These are phyloP conservation scores for Phallusia fumigata DNA, from an alignment of 23 tunicate species.

Conservation along the genomic window DNA sequence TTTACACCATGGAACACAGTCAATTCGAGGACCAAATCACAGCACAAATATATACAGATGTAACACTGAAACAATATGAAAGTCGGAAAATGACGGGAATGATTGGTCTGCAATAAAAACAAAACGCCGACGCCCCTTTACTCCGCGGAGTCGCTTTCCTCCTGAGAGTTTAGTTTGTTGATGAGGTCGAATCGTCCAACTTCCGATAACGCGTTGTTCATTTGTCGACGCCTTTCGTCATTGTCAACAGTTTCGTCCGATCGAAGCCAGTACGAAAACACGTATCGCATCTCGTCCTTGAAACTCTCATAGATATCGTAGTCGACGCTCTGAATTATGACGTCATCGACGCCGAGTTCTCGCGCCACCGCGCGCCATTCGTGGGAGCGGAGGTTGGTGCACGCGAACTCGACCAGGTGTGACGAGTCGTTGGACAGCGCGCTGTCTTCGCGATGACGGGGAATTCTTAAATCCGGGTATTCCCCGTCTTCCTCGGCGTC, in stretches of 20 bases:
- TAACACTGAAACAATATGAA: conserved; percentile 11
- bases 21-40: background rate
- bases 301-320: conserved; percentile 59
- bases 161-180: background rate
- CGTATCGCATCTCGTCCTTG: conserved; percentile 50
- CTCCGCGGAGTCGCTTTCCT: background rate
- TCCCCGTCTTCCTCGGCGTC: background rate
- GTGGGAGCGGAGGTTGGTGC: conserved; percentile 33
- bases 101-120: conserved; percentile 1
- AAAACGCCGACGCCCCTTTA: background rate
- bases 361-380: conserved; percentile 77
- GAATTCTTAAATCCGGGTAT: conserved; percentile 24
- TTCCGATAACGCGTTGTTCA: conserved; percentile 39
- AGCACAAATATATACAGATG: background rate
- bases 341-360: conserved; percentile 55
- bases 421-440: conserved; percentile 10
- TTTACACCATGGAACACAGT: conserved; percentile 10
- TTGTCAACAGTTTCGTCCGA: conserved; percentile 8
- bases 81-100: background rate
- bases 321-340: conserved; percentile 58
- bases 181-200: conserved; percentile 48
- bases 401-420: conserved; percentile 33
- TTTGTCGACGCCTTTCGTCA: background rate
- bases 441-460: background rate
- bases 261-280: conserved; percentile 49